Evolutionary conservation across 1,140 invertebrate genomes (phyloP), one percentile per base, ranked within the genome.

Genomic region (Heliconius hewitsoni): DNA sequence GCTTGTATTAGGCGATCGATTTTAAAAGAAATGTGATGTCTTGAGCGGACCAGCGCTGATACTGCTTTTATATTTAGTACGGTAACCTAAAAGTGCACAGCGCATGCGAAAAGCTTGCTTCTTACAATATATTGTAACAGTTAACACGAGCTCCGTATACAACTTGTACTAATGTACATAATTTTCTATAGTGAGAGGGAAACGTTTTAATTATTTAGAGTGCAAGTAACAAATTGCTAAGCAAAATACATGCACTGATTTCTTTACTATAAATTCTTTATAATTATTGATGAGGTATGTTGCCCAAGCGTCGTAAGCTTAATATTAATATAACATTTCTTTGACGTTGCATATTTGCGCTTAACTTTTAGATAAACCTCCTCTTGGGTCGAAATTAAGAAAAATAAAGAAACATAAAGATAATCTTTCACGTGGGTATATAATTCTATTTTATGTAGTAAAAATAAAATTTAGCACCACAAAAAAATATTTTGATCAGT

Each of bases 1-100:
- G 89, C 87, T 92, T 90, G 87, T 93, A 93, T 90, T 89, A 93
- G 83, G 87, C 88, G 88, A 94, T 94, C 91, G 92, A 93, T 94
- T 94, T 91, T 86, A 89, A 91, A 92, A 92, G 87, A 92, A 91
- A 89, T 89, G 89, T 89, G 80, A 77, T 85, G 81, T 89, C 86
- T 88, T 89, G 78, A 85, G 81, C 71, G 77, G 71, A 83, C 73
- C 66, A 85, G 79, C 76, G 77, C 82, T 81, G 80, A 83, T 83
- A 83, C 81, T 39, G 78, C 82, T 85, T 81, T 88, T 85, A 77
- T 79, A 89, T 84, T 87, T 86, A 84, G 79, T 86, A 83, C 77
- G n/a, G 83, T 87, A 84, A 82, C 50, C 76, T 74, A 84, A 83
- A 83, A 85, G 83, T 82, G 82, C 80, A 84, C 57, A 78, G 85